Base-by-base conservation (phyloP, 2,113 vertebrate species). In the Stictonetta naevosa region DNA sequence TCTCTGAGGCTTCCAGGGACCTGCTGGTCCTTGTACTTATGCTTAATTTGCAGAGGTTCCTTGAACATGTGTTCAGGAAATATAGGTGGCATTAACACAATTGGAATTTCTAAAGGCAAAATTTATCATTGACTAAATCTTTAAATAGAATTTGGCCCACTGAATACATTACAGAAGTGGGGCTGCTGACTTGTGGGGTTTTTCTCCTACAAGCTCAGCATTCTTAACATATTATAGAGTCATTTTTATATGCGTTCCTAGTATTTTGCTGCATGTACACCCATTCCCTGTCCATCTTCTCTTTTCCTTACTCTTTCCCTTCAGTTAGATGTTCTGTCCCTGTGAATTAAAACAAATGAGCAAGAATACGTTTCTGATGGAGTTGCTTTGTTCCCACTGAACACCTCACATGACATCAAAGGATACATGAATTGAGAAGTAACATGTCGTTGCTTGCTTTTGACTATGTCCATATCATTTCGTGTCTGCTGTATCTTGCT, bases 1-100 rank as follows among this genome's bases (percentile, higher is more conserved):
- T 96, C 92, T 96, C 66, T 91, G 94, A 94, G 82, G 90, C 82
- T 97, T 96, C 92, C 94, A 96, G 92, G 84, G 93, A 96, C 94
- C 94, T 97, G 72, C 86, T 95, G 91, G 94, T 96, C 94, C 92
- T 85, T 82, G 64, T 78, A 48, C 92, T 94, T 82, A 78, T 10
- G 74, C 86, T 92, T 92, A 94, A 96, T 95, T 94, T 96, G 66
- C 95, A 93, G 92, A 94, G 92, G 88, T 66, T 95, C 46, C 80
- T 95, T 89, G 62, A 95, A 92, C 91, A 82, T 67, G 38, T 88
- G 91, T 87, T 91, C 88, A 87, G 96, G 95, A 97, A 97, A 92
- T 91, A 88, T 22, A 86, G 92, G 81, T 75, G 64, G 71, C 71
- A 83, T 91, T 96, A 95, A 46, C 68, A 93, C 72, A 90, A 81